A percentile compares a stretch with the other conserved stretches of the same genome.
These are phyloP conservation scores for Egretta garzetta DNA, from an alignment of 2,113 vertebrate genomes.

Conservation along the genomic window DNA sequence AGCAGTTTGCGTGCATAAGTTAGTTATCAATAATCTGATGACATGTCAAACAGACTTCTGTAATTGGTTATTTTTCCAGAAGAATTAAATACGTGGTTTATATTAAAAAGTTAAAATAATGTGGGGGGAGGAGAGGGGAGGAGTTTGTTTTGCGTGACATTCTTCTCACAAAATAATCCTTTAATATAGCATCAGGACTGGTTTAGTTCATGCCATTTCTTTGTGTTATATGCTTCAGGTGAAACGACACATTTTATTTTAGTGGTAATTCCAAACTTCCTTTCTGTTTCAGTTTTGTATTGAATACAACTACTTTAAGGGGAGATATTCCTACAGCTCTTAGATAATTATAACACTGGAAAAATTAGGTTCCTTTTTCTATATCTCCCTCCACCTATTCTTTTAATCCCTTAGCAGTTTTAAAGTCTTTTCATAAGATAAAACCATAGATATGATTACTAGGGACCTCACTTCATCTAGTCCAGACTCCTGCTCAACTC, in stretches of 20 bases:
- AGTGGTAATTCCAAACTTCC: background rate
- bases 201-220: background rate
- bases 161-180: background rate
- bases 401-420: background rate
- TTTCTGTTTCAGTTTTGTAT: background rate
- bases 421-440: background rate
- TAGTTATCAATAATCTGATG: background rate
- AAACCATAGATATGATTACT: background rate
- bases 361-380: background rate
- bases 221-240: background rate
- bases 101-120: background rate
- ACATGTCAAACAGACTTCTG: background rate
- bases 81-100: background rate
- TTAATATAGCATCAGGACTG: background rate
- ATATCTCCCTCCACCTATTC: background rate
- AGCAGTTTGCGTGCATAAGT: background rate
- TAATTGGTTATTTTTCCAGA: constrained; percentile 8
- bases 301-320: background rate
- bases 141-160: background rate
- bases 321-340: background rate
- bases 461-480: background rate
- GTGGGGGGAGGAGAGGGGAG: accelerated
- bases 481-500: background rate
- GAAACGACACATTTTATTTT: background rate
- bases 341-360: background rate